Evolutionary conservation across 2,888 invertebrate genomes (phyloP).

Genomic region (Carpatolechia fugitivella): DNA sequence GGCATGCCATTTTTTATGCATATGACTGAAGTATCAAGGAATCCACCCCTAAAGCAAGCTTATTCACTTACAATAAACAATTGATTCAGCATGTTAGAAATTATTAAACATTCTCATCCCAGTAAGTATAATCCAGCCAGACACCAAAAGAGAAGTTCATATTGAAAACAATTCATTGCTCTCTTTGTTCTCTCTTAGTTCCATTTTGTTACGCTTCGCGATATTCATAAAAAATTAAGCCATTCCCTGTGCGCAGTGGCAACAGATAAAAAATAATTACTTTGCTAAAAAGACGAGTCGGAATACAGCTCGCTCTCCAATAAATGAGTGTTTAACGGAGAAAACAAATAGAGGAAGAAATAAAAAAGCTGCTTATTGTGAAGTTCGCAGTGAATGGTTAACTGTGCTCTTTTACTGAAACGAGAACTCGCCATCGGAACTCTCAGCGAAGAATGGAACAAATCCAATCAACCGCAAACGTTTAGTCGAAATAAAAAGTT

Average conservation of each 20-base stretch:
- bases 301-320: slow-evolving; percentile 35
- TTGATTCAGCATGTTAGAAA: too few relatives aligned
- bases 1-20: too few relatives aligned
- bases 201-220: slow-evolving; percentile 21
- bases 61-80: too few relatives aligned
- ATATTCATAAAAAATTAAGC: slow-evolving; percentile 24
- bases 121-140: not conserved
- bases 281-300: slow-evolving; percentile 33
- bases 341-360: slow-evolving; percentile 51
- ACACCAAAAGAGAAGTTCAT: not conserved
- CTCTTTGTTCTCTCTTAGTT: slow-evolving; percentile 23
- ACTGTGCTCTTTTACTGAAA: slow-evolving; percentile 48
- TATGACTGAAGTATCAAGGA: too few relatives aligned
- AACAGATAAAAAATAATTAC: slow-evolving; percentile 43
- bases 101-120: too few relatives aligned
- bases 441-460: slow-evolving; percentile 52
- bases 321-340: slow-evolving; percentile 48
- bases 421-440: slow-evolving; percentile 40
- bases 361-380: slow-evolving; percentile 52
- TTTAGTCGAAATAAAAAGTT: slow-evolving; percentile 36
- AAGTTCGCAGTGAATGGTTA: slow-evolving; percentile 48
- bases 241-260: slow-evolving; percentile 16
- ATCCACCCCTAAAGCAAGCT: too few relatives aligned
- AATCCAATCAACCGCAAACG: slow-evolving; percentile 63
- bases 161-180: not conserved